Base-by-base conservation (phyloP, 2,113 vertebrate species). In the Pachyramphus minor region DNA sequence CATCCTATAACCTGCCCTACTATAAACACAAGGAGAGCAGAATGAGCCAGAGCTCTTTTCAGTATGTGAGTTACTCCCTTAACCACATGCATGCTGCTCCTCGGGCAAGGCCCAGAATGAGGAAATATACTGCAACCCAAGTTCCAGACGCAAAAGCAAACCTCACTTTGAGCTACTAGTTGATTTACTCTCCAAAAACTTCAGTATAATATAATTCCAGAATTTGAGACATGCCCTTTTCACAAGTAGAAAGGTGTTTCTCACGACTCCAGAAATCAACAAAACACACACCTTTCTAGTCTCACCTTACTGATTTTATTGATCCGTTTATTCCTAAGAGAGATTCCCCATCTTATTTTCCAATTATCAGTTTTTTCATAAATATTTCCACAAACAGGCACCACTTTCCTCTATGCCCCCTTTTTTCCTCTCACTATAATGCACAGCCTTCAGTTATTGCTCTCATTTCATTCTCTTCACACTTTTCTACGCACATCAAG, bases 31-130 rank as follows among this genome's bases (percentile, higher is more conserved):
- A 78, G 53, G 58, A 69, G 59, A 68, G 67, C 53, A 68, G 24
- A 91, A 89, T 33, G 37, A 95, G 87, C 69, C 80, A 74, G 62
- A 84, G 87, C 35, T 92, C 74, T 83, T 93, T 39, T 74, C 87
- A 93, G 14, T n/a, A 59, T 22, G 2, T 2, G 41, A 37, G 42
- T 50, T 35, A 56, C 58, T 95, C 69, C 74, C 91, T 84, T 60
- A 88, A 47, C 53, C 74, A 41, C 24, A 2, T 13, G 50, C 42
- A 72, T 6, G 15, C 33, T 55, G 16, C 13, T 94, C 79, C 67
- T 84, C 14, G 2, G 63, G 90, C 69, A 42, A 94, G 67, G 37
- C 74, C 28, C 22, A 14, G 35, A 93, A 87, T 21, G 78, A 78
- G 84, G 66, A 94, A 91, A 90, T 30, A 66, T 2, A 39, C 44